Conservation (phyloP, 1,140 invertebrate species). For the Melitaea cinxia region DNA sequence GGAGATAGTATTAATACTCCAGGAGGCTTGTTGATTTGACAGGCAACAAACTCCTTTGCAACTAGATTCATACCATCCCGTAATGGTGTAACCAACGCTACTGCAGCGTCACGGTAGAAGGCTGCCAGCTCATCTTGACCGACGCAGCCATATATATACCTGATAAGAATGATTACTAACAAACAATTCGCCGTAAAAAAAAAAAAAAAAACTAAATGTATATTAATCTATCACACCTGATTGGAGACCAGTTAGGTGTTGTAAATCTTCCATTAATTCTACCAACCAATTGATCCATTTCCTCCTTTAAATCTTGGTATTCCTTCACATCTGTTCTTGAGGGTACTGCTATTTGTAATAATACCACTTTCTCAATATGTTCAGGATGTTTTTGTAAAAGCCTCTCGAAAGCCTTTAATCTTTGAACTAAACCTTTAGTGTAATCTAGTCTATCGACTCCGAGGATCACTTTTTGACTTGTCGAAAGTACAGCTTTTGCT, state of each 20-base stretch:
- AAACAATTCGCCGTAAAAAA: not conserved
- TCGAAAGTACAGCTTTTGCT: constrained; percentile 88
- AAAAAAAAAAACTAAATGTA: not conserved
- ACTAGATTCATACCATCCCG: constrained; percentile 97
- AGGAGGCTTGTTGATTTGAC: constrained; percentile 92
- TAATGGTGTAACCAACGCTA: constrained; percentile 92
- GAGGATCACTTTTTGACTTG: constrained; percentile 90
- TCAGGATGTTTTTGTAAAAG: constrained; percentile 93
- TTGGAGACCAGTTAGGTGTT: constrained; percentile 94
- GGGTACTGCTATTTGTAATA: constrained; percentile 93
- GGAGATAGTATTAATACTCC: constrained; percentile 95
- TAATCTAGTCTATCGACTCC: constrained; percentile 95
- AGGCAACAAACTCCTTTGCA: constrained; percentile 96
- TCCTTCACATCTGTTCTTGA: constrained; percentile 95
- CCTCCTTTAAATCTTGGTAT: constrained; percentile 94
- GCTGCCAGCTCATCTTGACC: constrained; percentile 92
- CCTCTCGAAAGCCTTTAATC: constrained; percentile 91
- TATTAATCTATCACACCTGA: constrained; percentile 80
- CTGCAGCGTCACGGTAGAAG: constrained; percentile 92
- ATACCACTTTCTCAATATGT: constrained; percentile 91
- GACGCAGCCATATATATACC: constrained; percentile 94
- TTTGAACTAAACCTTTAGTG: constrained; percentile 94
- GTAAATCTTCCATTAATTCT: constrained; percentile 93
- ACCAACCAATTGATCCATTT: constrained; percentile 94
- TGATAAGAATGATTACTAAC: constrained; percentile 31